These are phyloP conservation scores for Callyntrura sp. DNA, from an alignment of 2,888 invertebrate species.

Conservation along the genomic window DNA sequence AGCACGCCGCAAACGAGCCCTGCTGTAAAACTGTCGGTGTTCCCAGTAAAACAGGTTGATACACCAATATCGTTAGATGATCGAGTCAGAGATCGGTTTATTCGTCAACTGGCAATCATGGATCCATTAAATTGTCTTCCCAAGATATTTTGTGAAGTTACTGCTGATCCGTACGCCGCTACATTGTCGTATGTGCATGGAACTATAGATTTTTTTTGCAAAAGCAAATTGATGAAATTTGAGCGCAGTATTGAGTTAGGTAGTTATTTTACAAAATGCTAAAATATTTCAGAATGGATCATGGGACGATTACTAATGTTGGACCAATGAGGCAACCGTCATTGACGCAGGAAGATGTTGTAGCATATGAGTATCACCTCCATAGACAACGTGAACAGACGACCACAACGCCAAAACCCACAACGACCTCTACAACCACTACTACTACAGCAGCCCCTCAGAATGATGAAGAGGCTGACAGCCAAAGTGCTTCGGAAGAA, in stretches of 20 bases:
- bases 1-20: neutral
- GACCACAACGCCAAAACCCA: constrained; percentile 14
- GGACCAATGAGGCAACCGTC: neutral
- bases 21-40: neutral
- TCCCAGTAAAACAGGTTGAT: constrained; percentile 43
- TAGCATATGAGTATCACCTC: constrained; percentile 51
- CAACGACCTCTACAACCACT: constrained; percentile 12
- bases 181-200: constrained; percentile 26
- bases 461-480: constrained; percentile 43
- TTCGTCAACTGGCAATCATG: constrained; percentile 76
- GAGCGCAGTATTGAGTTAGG: no score
- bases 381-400: neutral
- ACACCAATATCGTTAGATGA: constrained; percentile 69
- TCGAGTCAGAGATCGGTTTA: constrained; percentile 73
- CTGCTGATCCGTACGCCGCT: constrained; percentile 64
- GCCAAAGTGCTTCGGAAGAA: constrained; percentile 45
- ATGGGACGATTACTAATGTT: constrained; percentile 49
- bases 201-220: neutral
- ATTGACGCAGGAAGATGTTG: constrained; percentile 53
- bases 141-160: constrained; percentile 80
- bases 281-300: constrained; percentile 32
- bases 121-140: constrained; percentile 80
- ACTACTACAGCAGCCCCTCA: neutral
- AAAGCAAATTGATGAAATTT: neutral
- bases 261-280: no score